These are phyloP conservation scores for Mesorhabditis belari DNA, from an alignment of 2,888 invertebrate genomes.

Conservation along the genomic window DNA sequence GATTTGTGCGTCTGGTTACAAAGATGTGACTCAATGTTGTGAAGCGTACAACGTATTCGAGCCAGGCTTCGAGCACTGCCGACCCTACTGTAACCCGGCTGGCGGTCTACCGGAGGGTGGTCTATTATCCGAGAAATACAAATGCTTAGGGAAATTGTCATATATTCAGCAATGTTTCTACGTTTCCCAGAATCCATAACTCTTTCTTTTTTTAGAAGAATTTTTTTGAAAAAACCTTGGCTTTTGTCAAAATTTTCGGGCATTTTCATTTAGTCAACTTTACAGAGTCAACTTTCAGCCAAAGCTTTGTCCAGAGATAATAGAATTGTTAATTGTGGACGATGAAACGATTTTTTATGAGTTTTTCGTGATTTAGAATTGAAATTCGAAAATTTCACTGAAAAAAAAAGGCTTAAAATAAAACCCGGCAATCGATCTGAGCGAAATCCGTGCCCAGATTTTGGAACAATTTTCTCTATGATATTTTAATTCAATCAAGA, in stretches of 20 bases:
- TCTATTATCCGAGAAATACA: constrained; percentile 50
- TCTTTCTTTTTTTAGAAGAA: background rate
- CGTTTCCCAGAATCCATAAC: constrained; percentile 47
- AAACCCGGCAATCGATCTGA: too few relatives aligned
- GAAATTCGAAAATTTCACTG: too few relatives aligned
- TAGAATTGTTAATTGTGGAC: too few relatives aligned
- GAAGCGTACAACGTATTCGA: constrained; percentile 50
- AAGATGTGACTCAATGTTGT: constrained; percentile 50
- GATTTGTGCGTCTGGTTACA: constrained; percentile 51
- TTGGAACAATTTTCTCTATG: too few relatives aligned
- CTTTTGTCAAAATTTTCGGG: too few relatives aligned
- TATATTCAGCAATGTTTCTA: constrained; percentile 51
- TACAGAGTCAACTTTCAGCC: background rate
- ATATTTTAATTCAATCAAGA: too few relatives aligned
- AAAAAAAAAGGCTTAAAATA: too few relatives aligned
- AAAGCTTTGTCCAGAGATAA: background rate
- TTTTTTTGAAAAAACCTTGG: background rate
- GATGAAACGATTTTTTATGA: too few relatives aligned
- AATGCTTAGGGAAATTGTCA: constrained; percentile 45
- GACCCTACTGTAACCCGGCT: constrained; percentile 51
- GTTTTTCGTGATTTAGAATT: too few relatives aligned
- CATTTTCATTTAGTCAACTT: background rate
- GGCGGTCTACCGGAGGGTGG: constrained; percentile 50
- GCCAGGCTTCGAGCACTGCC: constrained; percentile 50
- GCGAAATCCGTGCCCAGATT: too few relatives aligned